Evolutionary conservation across 2,797 vertebrate species (phyloP), one percentile per base, ranked within the genome.

Genomic region (Numenius phaeopus): DNA sequence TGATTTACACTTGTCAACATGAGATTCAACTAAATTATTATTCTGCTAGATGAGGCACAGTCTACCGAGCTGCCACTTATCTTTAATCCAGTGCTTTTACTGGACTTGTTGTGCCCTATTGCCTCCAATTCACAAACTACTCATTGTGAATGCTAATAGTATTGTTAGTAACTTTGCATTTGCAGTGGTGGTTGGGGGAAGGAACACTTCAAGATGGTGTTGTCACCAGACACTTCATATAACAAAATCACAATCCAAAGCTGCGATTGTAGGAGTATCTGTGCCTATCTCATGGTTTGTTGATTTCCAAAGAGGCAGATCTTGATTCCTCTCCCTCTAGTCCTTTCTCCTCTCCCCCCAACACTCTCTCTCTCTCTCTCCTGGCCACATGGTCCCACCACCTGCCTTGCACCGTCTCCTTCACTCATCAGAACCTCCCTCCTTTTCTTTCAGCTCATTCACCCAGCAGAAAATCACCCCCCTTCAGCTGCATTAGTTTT

Each of bases 401-500:
- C 86, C 92, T 95, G 93, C 66, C 73, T 71, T 50, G 21, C 39
- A 66, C 50, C 42, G 40, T 76, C 73, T 87, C 69, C 61, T 87
- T 73, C 76, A 70, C 58, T 81, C 58, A 84, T 79, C 50, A 71
- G 83, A 87, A 70, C 83, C 39, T 79, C 77, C 86, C 62, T 87
- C 61, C 79, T 77, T 94, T 94, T 96, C 93, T 94, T 94, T 89
- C 50, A 70, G 81, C 24, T 93, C 83, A 77, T 85, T 82, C 95
- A 93, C 6, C 70, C 70, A 87, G 62, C 32, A 92, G 70, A 90
- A 93, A 90, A 90, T 84, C 39, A 89, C 20, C 34, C n/a, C 34
- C 29, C 72, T 82, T 82, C 72, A 66, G 44, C 84, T 83, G 83
- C 44, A 85, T 89, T 67, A 17, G 65, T 88, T 94, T 96, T 88